Conservation (phyloP, 2,888 invertebrate genomes). For the Mamestra brassicae region DNA sequence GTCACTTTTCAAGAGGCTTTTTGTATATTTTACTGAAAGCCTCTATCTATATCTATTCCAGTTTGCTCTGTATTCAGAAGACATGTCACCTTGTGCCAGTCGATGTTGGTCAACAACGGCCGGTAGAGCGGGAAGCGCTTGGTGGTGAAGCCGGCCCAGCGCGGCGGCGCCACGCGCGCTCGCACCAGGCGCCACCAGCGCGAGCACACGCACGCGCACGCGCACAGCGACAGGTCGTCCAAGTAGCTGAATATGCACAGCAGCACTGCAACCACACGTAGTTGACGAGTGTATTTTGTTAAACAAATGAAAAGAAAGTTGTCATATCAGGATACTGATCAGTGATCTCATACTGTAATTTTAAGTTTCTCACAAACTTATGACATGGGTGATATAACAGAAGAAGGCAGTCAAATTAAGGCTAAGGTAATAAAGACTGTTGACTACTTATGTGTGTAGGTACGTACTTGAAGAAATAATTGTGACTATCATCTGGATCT, state of each 20-base stretch:
- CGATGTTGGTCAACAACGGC: conserved; percentile 93
- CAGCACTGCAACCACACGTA: conserved; percentile 91
- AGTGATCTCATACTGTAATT: neutral
- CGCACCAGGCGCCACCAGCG: conserved; percentile 96
- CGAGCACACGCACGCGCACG: conserved; percentile 96
- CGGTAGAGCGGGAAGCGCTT: conserved; percentile 96
- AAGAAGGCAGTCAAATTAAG: neutral
- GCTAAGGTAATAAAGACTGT: neutral
- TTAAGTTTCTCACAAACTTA: too few species aligned
- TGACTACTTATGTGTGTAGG: neutral
- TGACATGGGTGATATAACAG: too few species aligned
- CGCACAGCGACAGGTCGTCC: conserved; percentile 97
- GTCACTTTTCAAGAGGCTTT: too few species aligned
- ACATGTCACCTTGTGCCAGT: conserved; percentile 94
- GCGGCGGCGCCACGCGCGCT: conserved; percentile 94
- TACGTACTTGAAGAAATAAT: too few species aligned
- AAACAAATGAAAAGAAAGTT: neutral
- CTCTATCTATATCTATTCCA: too few species aligned
- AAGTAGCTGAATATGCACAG: conserved; percentile 96
- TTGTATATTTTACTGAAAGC: too few species aligned
- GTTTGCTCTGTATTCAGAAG: neutral
- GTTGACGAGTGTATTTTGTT: neutral
- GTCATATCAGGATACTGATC: neutral
- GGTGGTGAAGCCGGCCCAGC: conserved; percentile 95
- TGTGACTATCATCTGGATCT: neutral